Percentiles rank a stretch among this genome's conserved stretches.
Evolutionary conservation across 1,140 invertebrate species (phyloP).

Genomic region (Drosophila sp.): DNA sequence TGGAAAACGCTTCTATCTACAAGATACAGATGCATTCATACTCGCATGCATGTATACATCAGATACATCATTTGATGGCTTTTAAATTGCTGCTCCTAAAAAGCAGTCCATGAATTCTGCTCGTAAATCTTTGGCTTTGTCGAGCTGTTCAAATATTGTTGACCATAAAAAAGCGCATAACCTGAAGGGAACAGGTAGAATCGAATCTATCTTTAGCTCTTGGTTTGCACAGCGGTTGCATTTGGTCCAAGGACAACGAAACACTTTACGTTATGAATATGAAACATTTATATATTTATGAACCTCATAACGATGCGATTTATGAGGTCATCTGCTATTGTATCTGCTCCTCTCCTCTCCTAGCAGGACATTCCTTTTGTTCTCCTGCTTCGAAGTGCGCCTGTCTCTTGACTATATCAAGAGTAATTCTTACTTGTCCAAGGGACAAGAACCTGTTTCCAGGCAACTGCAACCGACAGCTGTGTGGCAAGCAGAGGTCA

Average conservation of each 20-base stretch:
- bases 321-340: conserved; percentile 70
- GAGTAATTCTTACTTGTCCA: neutral
- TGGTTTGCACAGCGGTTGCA: conserved; percentile 28
- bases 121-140: conserved; percentile 58
- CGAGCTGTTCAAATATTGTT: conserved; percentile 50
- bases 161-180: conserved; percentile 38
- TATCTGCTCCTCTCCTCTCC: conserved; percentile 11
- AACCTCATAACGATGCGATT: conserved; percentile 72
- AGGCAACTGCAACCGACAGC: conserved; percentile 4
- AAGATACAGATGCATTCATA: conserved; percentile 15
- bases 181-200: conserved; percentile 16
- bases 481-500: conserved; percentile 4
- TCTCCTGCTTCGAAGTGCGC: conserved; percentile 9
- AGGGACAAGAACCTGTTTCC: conserved; percentile 14
- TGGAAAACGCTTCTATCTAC: conserved; percentile 33
- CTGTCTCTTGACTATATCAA: neutral
- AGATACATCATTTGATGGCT: conserved; percentile 59
- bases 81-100: conserved; percentile 72
- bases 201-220: neutral
- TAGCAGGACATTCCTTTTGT: conserved; percentile 49
- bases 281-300: conserved; percentile 77
- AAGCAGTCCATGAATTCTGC: conserved; percentile 30
- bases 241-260: conserved; percentile 57
- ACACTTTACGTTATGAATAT: conserved; percentile 72
- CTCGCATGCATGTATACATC: neutral